Percentiles rank a stretch among this genome's conserved stretches.
Conservation (phyloP, 2,113 vertebrate species). For the Genyomyrus donnyi region DNA sequence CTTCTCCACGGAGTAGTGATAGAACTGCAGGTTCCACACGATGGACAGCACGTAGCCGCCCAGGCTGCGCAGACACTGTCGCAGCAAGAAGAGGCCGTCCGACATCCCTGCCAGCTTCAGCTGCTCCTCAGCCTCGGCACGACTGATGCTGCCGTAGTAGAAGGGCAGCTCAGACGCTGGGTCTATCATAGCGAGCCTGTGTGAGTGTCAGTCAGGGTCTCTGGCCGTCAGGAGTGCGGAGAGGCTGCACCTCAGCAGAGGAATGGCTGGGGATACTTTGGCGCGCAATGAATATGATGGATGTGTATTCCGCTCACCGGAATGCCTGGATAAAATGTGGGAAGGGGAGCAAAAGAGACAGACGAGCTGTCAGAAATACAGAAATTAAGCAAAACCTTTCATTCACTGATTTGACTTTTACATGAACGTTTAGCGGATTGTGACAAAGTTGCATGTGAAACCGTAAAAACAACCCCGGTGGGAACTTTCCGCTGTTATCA, state of each 20-base stretch:
- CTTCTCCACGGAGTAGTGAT: slow-evolving; percentile 87
- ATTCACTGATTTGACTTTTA: background rate
- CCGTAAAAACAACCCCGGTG: background rate
- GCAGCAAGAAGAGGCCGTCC: slow-evolving; percentile 84
- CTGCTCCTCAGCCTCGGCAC: slow-evolving; percentile 78
- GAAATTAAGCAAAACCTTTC: background rate
- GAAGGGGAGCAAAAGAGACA: background rate
- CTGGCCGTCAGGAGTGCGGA: background rate
- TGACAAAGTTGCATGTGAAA: background rate
- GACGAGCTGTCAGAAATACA: background rate
- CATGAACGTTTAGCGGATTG: background rate
- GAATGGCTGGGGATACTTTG: too few relatives aligned
- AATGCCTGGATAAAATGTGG: background rate
- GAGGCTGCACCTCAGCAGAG: background rate
- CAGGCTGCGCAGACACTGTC: slow-evolving; percentile 86
- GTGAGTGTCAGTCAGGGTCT: background rate
- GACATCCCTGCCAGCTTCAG: slow-evolving; percentile 87
- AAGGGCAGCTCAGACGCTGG: slow-evolving; percentile 84
- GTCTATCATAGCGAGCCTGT: slow-evolving; percentile 66
- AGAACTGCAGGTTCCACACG: slow-evolving; percentile 73
- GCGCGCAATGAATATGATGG: background rate
- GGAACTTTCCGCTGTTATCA: background rate
- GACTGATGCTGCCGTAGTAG: slow-evolving; percentile 89
- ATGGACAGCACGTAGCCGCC: slow-evolving; percentile 89
- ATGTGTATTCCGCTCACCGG: background rate